Percentiles rank a stretch among this genome's conserved stretches.
Evolutionary conservation across 2,113 vertebrate genomes (phyloP).

Genomic region (Centropus bengalensis): DNA sequence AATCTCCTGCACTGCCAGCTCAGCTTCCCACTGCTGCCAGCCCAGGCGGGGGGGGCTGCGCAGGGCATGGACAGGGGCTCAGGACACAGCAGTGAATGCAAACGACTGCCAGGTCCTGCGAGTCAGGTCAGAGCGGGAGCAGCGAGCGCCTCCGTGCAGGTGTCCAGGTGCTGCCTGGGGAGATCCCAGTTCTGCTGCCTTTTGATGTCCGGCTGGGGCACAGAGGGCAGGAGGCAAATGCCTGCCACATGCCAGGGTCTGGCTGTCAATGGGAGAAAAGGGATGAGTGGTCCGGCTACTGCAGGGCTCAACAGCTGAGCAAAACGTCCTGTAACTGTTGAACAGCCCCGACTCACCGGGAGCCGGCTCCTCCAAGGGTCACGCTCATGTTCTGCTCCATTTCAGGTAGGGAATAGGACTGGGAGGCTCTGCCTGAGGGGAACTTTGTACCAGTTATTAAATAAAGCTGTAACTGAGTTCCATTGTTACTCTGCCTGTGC

Average conservation of each 20-base stretch:
- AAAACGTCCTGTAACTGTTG: not conserved
- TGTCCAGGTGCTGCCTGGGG: not conserved
- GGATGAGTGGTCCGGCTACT: slow-evolving; percentile 12
- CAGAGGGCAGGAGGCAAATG: not conserved
- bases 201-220: not conserved
- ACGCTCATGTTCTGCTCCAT: slow-evolving; percentile 47
- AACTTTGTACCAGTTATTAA: slow-evolving; percentile 87
- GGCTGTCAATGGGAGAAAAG: slow-evolving; percentile 27
- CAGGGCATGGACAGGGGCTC: not conserved
- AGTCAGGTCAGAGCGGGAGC: not conserved
- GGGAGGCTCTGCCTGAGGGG: slow-evolving; percentile 63
- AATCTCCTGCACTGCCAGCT: not conserved
- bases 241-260: not conserved
- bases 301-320: not conserved
- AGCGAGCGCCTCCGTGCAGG: not conserved
- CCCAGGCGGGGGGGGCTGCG: not conserved
- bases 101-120: not conserved
- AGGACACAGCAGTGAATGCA: not conserved
- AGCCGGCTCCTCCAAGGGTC: slow-evolving; percentile 27
- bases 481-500: slow-evolving; percentile 48
- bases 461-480: slow-evolving; percentile 87
- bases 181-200: not conserved
- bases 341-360: slow-evolving; percentile 8
- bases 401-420: slow-evolving; percentile 65
- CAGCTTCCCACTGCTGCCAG: not conserved